A percentile compares a stretch with the other conserved stretches of the same genome.
phyloP scores from a whole-genome alignment of 2,888 invertebrate species.

The Dasysyrphus tricinctus region DNA sequence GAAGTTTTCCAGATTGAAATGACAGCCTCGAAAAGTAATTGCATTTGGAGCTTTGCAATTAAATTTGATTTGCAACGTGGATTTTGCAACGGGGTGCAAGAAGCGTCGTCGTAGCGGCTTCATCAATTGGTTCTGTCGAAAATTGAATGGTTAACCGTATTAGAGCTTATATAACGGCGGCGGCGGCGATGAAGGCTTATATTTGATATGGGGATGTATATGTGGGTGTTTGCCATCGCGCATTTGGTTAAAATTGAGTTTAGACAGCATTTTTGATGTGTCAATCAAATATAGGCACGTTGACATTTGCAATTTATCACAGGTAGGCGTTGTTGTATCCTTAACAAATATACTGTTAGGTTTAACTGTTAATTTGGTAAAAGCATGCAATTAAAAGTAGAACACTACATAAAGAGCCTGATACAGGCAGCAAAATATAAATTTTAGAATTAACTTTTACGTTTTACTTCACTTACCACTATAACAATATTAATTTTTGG shows the following conservation, averaged over 20 bases:
- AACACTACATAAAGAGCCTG: no score
- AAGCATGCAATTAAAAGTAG: neutral
- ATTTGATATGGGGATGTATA: neutral
- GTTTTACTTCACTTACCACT: no score
- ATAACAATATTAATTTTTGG: no score
- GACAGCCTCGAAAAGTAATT: constrained; percentile 34
- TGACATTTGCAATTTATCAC: constrained; percentile 2
- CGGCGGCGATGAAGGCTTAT: neutral
- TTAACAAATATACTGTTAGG: no score
- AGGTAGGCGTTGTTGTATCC: no score
- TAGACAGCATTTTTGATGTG: neutral
- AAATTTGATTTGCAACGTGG: constrained; percentile 19
- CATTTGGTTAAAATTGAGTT: neutral
- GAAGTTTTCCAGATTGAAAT: constrained; percentile 5
- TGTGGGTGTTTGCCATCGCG: neutral
- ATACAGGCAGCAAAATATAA: no score
- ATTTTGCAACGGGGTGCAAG: neutral
- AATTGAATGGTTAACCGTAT: constrained; percentile 25
- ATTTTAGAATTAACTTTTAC: no score
- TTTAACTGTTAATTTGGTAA: neutral
- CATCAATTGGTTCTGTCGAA: constrained; percentile 1
- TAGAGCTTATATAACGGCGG: neutral
- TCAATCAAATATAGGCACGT: neutral
- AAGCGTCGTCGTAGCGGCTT: neutral
- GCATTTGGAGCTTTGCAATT: constrained; percentile 27